Conservation (phyloP, 2,888 invertebrate genomes). For the Sarcophaga subvicina region DNA sequence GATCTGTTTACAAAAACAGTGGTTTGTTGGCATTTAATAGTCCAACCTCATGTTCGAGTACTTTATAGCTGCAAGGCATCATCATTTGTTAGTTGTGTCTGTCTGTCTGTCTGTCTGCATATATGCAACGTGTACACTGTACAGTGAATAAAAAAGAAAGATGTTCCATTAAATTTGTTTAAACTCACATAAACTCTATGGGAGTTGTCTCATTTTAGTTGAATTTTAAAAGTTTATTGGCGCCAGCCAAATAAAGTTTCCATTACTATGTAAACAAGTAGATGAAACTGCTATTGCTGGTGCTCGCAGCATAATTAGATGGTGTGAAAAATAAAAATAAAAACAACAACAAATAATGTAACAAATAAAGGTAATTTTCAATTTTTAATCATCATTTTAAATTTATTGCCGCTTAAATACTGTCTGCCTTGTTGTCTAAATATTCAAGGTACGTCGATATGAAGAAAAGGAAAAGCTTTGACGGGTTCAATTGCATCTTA, state of each 20-base stretch:
- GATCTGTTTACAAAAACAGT: conserved; percentile 63
- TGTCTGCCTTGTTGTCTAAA: conserved; percentile 20
- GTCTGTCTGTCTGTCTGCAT: too few relatives aligned
- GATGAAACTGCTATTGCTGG: neutral
- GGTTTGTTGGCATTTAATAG: conserved; percentile 57
- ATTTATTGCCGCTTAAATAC: neutral
- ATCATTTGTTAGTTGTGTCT: neutral
- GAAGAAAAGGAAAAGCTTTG: neutral
- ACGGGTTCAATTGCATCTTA: too few relatives aligned
- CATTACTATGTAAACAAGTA: conserved; percentile 48
- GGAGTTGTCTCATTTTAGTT: conserved; percentile 65
- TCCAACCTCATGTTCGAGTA: conserved; percentile 22
- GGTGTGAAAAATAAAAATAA: conserved; percentile 10
- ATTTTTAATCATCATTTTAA: conserved; percentile 5
- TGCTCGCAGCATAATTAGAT: conserved; percentile 28
- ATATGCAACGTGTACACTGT: too few relatives aligned
- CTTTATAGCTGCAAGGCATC: conserved; percentile 19
- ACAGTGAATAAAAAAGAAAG: neutral
- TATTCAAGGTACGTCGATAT: neutral
- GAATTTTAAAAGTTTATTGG: conserved; percentile 64
- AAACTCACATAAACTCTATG: conserved; percentile 68
- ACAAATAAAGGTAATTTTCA: neutral
- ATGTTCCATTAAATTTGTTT: conserved; percentile 62
- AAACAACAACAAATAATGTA: neutral
- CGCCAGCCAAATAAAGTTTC: conserved; percentile 64